Base-by-base conservation (phyloP, 2,113 vertebrate species). In the Tiliqua scincoides region DNA sequence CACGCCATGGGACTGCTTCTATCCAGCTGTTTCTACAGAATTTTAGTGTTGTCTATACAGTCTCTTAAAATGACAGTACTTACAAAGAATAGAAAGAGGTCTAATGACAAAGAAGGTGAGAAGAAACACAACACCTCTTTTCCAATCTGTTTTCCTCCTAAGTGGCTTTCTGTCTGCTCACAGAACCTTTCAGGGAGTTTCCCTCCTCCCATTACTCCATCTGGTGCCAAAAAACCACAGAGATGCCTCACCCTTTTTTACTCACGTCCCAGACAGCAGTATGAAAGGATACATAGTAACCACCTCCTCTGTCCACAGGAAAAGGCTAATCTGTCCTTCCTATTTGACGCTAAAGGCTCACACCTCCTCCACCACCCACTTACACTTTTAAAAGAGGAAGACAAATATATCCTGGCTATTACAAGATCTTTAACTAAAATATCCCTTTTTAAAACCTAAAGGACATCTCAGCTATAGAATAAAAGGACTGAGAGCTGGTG, bases 1-100 rank as follows among this genome's bases (percentile, higher is more conserved):
- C 74, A 10, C 77, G 71, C 43, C 40, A 54, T 21, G 30, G 10
- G 35, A 85, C 3, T 71, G 76, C 68, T 88, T n/a, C 80, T 84
- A 73, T 6, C 0, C 2, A 62, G 84, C 84, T 21, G 32, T 57
- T 81, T 88, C 85, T 35, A 25, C 57, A 79, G 82, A 89, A 91
- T 75, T 76, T 21, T 6, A 8, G 1, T 0, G 52, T 75, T 43
- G 43, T 71, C 37, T 48, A 76, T 25, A 61, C 21, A 17, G 59
- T 12, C 6, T 67, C 30, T 54, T 43, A 62, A 48, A n/a, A 63
- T 68, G 48, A 21, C 4, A 70, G 12, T 35, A 6, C 65, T 32
- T 35, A 43, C 7, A 59, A 54, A 67, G 52, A 37, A n/a, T 6
- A 63, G 68, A 83, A 73, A 59, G 32, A 23, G 27, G n/a, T 37